Conservation (phyloP, 2,113 vertebrate species). For the Hippolais icterina region DNA sequence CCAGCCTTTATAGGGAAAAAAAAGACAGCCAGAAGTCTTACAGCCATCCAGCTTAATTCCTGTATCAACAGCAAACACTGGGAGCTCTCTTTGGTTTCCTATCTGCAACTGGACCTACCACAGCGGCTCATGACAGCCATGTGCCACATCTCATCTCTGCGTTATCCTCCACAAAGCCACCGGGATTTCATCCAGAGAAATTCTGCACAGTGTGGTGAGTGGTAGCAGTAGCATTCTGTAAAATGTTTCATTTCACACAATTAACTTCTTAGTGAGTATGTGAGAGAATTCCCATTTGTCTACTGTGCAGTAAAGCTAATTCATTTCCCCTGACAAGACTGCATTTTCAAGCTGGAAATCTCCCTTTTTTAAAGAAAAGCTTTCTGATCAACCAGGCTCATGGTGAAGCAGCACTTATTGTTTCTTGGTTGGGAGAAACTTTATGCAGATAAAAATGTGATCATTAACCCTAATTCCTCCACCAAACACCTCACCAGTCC, state of each 20-base stretch:
- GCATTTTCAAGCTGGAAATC: background rate
- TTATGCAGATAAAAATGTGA: background rate
- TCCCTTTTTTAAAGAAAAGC: background rate
- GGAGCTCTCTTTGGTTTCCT: background rate
- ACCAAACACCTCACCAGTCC: background rate
- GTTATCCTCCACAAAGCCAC: background rate
- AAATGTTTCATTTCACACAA: background rate
- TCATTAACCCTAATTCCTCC: background rate
- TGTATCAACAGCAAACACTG: background rate
- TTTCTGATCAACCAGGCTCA: background rate
- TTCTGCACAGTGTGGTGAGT: background rate
- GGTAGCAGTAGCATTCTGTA: background rate
- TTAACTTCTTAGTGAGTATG: background rate
- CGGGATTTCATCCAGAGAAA: background rate
- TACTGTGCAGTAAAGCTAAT: background rate
- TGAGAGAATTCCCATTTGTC: background rate
- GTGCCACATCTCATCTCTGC: background rate
- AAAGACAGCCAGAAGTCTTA: background rate
- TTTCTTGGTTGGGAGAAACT: background rate
- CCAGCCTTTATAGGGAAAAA: background rate
- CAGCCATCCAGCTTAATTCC: background rate
- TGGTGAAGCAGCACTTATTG: background rate
- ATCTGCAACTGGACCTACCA: background rate
- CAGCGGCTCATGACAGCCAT: background rate
- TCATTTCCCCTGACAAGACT: background rate